Evolutionary conservation across 2,113 vertebrate species (phyloP).

Genomic region (Illadopsis cleaveri): DNA sequence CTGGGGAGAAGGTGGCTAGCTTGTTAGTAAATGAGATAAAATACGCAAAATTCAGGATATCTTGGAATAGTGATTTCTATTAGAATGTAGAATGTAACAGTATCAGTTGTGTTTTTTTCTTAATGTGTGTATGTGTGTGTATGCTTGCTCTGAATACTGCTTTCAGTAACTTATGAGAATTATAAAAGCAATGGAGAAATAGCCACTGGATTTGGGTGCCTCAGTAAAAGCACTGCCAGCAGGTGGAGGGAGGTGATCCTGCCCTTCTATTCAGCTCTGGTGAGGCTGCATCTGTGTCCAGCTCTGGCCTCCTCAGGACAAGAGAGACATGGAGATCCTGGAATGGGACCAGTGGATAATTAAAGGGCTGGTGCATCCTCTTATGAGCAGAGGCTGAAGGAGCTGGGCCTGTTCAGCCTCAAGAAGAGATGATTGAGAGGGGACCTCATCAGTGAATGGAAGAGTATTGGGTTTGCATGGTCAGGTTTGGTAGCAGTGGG

Average conservation of each 20-base stretch:
- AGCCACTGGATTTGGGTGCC: not conserved
- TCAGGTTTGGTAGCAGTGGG: not conserved
- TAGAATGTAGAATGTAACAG: not conserved
- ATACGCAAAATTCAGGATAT: not conserved
- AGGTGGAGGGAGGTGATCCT: not conserved
- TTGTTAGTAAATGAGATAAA: not conserved
- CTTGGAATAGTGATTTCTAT: not conserved
- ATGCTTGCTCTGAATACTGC: not conserved
- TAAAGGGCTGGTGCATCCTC: not conserved
- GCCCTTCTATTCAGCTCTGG: not conserved
- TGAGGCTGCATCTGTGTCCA: not conserved
- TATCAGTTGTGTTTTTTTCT: not conserved
- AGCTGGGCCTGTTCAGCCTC: not conserved
- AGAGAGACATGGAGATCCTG: not conserved
- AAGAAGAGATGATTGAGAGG: not conserved
- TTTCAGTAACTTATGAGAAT: not conserved
- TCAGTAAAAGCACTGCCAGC: not conserved
- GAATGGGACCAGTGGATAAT: not conserved
- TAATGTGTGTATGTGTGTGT: not conserved
- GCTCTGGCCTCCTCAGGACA: not conserved
- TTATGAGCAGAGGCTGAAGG: not conserved
- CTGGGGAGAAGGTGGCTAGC: not conserved
- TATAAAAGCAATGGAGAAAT: not conserved
- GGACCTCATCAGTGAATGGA: not conserved
- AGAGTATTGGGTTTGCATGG: not conserved